Evolutionary conservation across 2,113 vertebrate species (phyloP).

Genomic region (Zosterops lateralis): DNA sequence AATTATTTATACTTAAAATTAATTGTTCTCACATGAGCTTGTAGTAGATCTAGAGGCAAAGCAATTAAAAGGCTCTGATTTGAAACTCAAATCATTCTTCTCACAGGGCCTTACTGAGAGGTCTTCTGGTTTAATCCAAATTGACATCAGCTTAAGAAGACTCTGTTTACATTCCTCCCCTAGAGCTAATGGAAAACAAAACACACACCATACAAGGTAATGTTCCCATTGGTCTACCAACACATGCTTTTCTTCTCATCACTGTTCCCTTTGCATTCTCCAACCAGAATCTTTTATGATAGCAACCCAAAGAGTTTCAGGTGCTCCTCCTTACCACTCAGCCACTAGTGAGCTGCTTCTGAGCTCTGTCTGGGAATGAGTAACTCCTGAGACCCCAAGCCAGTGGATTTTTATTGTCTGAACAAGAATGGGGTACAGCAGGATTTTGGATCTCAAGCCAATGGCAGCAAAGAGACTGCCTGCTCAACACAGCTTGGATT

Average conservation of each 20-base stretch:
- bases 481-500: not conserved
- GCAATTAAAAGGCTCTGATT: not conserved
- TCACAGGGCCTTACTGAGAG: not conserved
- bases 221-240: not conserved
- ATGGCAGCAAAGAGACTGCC: not conserved
- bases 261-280: not conserved
- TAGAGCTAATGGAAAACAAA: constrained; percentile 39
- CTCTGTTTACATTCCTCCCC: constrained; percentile 44
- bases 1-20: not conserved
- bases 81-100: not conserved
- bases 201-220: constrained; percentile 37
- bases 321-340: not conserved
- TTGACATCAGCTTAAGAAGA: not conserved
- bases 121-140: constrained; percentile 10
- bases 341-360: not conserved
- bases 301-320: not conserved
- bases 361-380: not conserved
- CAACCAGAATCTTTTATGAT: not conserved
- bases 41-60: not conserved
- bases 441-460: not conserved
- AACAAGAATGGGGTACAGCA: not conserved
- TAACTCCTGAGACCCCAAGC: fast-evolving
- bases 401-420: not conserved
- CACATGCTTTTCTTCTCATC: not conserved
- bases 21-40: not conserved